Percentiles rank a stretch among this genome's conserved stretches.
Conservation (phyloP, 2,888 invertebrate species). For the Noctuana brunneofusca region DNA sequence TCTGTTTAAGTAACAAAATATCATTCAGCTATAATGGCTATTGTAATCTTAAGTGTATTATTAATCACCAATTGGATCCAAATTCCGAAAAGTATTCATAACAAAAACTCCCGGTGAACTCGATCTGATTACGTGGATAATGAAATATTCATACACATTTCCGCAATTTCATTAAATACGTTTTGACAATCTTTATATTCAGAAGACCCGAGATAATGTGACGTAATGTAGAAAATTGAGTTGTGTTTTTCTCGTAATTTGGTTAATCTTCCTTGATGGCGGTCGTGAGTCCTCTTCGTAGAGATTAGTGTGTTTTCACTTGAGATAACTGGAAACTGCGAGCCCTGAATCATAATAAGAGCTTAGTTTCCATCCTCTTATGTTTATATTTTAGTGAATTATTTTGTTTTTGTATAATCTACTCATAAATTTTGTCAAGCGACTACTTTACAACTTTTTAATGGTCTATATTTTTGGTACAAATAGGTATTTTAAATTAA, state of each 20-base stretch:
- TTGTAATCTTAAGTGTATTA: too few species aligned
- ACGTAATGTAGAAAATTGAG: constrained; percentile 24
- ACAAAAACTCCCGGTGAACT: constrained; percentile 1
- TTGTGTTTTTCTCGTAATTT: constrained; percentile 29
- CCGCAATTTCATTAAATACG: background rate
- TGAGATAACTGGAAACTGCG: constrained; percentile 23
- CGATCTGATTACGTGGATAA: constrained; percentile 8
- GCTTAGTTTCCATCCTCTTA: constrained; percentile 28
- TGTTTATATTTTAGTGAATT: constrained; percentile 2
- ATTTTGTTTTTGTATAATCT: background rate
- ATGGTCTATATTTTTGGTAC: background rate
- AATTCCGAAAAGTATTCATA: background rate
- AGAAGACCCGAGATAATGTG: constrained; percentile 21
- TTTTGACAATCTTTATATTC: constrained; percentile 17
- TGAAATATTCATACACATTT: constrained; percentile 7
- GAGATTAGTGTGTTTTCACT: constrained; percentile 30
- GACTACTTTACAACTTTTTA: background rate
- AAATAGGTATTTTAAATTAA: background rate
- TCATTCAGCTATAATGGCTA: too few species aligned
- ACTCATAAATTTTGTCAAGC: background rate
- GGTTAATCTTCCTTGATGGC: constrained; percentile 25
- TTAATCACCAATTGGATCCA: background rate
- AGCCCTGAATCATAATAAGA: constrained; percentile 34
- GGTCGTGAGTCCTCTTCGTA: constrained; percentile 14
- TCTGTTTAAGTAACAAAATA: too few species aligned